Evolutionary conservation across 1,140 invertebrate genomes (phyloP), one percentile per base, ranked within the genome.

Genomic region (Apis florea): DNA sequence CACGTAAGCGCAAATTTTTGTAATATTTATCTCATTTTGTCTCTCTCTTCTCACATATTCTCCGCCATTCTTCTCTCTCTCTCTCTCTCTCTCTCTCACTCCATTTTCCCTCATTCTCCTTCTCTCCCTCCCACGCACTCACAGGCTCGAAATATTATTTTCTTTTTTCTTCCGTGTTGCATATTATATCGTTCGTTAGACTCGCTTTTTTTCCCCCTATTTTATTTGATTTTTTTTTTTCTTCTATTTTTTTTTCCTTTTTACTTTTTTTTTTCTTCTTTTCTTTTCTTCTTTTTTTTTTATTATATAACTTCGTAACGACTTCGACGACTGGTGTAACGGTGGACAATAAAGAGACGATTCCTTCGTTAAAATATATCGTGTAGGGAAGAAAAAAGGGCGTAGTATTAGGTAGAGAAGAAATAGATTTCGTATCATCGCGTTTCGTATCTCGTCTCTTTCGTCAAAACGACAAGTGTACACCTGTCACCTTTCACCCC

Each of bases 391-490:
- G 85, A 85, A 85, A 84, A 86, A 89, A 86, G 79, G 72, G 63
- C 13, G 51, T 86, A 40, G 51, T 86, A n/a, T n/a, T n/a, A 86
- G 75, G 59, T 83, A 86, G 54, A 87, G 84, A 88, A 88, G 88
- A 91, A 79, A 89, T 82, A 89, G 86, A 87, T 89, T 21, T 59
- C 87, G 85, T 89, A n/a, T n/a, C n/a, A n/a, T n/a, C n/a, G 89
- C 70, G 54, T 61, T 40, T 72, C 69, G n/a, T 74, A 74, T 10
- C 40, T 68, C 85, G 82, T 87, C 31, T n/a, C 83, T 83, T 85
- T 17, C 17, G 26, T n/a, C 21, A 15, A n/a, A 11, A 49, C 40
- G 21, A 8, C 31, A 13, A 61, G 1, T 6, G 24, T 4, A 49
- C 47, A 68, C 47, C 13, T 40, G 31, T 31, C 53, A 31, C 31